These are phyloP conservation scores for Myopa testacea DNA, from an alignment of 2,888 invertebrate genomes.

Conservation along the genomic window DNA sequence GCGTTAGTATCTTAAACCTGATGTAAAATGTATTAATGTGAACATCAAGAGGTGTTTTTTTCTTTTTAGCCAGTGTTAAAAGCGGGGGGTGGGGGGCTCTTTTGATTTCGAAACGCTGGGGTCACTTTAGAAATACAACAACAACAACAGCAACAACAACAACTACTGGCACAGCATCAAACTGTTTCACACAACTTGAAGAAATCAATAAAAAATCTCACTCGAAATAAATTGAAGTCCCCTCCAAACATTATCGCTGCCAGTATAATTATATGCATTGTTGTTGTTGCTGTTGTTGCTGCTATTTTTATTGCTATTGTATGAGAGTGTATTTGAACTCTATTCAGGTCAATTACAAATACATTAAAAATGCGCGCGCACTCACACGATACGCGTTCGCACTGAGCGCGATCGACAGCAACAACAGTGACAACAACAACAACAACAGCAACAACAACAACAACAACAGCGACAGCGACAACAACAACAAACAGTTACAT, in stretches of 20 bases:
- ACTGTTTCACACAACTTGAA: background rate
- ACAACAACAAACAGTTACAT: constrained; percentile 32
- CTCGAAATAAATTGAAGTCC: constrained; percentile 11
- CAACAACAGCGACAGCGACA: constrained; percentile 38
- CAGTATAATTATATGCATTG: constrained; percentile 2
- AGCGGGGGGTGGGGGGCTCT: no score
- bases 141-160: constrained; percentile 6
- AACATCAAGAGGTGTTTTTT: no score
- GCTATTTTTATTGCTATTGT: constrained; percentile 14
- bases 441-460: background rate
- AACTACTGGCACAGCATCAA: background rate
- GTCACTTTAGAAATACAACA: background rate
- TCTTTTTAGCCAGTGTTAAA: no score
- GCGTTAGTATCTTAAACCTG: no score
- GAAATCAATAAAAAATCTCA: background rate
- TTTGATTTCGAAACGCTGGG: no score
- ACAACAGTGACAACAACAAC: constrained; percentile 33
- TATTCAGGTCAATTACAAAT: constrained; percentile 68
- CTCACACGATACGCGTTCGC: constrained; percentile 19
- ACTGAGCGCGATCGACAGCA: background rate
- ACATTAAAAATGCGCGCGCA: constrained; percentile 58
- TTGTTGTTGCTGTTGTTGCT: constrained; percentile 16
- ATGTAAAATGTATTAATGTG: no score
- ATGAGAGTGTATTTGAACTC: constrained; percentile 60
- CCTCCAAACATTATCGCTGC: constrained; percentile 5